Evolutionary conservation across 1,140 invertebrate species (phyloP).

Genomic region (Vollenhovia emeryi): DNA sequence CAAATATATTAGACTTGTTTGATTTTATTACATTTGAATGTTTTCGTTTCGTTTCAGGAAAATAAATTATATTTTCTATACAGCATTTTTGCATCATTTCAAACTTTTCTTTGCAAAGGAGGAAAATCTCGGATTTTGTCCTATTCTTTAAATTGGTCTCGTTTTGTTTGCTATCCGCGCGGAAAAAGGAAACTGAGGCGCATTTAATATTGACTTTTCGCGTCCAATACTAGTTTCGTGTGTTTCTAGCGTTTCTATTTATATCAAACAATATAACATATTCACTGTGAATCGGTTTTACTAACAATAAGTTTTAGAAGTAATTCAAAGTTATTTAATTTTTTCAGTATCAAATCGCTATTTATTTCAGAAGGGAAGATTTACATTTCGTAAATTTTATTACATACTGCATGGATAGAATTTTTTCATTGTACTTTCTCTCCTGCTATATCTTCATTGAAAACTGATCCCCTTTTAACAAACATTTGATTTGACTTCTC

Average conservation of each 20-base stretch:
- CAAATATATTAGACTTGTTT: background rate
- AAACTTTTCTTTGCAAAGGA: background rate
- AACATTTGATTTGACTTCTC: background rate
- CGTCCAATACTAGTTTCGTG: background rate
- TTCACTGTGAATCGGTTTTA: background rate
- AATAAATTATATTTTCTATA: background rate
- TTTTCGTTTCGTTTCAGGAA: background rate
- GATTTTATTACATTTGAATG: background rate
- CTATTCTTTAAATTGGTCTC: background rate
- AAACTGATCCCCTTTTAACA: background rate
- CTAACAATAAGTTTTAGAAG: background rate
- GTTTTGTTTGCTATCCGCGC: background rate
- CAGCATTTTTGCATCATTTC: background rate
- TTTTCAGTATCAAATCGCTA: background rate
- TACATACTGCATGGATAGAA: background rate
- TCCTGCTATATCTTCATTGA: background rate
- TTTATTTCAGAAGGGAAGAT: background rate
- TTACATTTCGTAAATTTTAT: background rate
- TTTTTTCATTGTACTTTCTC: background rate
- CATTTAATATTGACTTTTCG: slow-evolving; percentile 37
- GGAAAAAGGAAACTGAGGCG: background rate
- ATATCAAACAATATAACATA: background rate
- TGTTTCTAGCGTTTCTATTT: slow-evolving; percentile 11
- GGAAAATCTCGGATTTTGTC: background rate
- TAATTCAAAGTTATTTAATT: background rate